These are phyloP conservation scores for Yoshiicerus persimilis DNA, from an alignment of 1,140 invertebrate species.

Conservation along the genomic window DNA sequence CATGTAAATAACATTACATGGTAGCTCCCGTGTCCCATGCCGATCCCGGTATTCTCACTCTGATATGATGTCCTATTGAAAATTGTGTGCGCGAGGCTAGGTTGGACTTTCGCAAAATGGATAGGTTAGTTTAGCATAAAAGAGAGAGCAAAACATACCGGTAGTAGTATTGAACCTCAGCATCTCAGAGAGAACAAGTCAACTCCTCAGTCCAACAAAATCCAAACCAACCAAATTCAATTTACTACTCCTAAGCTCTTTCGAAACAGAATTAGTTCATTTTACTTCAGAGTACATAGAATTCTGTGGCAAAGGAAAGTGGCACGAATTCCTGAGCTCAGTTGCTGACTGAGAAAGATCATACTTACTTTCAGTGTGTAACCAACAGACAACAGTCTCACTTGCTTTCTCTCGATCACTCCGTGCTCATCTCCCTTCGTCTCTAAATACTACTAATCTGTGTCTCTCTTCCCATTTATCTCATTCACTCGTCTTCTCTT, in stretches of 20 bases:
- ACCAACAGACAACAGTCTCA: not conserved
- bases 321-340: not conserved
- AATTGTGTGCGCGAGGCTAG: constrained; percentile 6
- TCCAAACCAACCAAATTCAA: not conserved
- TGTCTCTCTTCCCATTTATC: not conserved
- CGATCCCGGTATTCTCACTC: not conserved
- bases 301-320: not conserved
- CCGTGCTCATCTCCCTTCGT: not conserved
- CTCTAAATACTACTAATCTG: not conserved
- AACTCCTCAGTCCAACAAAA: not conserved
- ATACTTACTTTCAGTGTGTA: not conserved
- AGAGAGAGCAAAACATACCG: not conserved
- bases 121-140: constrained; percentile 22
- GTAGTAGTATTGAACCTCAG: constrained; percentile 28
- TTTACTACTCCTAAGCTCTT: not conserved
- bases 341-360: not conserved
- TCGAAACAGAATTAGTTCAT: not conserved
- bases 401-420: not conserved
- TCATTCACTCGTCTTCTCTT: not conserved
- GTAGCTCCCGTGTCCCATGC: not conserved
- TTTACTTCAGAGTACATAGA: not conserved
- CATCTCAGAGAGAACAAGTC: not conserved
- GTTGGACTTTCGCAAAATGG: constrained; percentile 12
- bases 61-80: not conserved
- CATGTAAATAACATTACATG: not conserved